Evolutionary conservation across 1,140 invertebrate genomes (phyloP), one percentile per base, ranked within the genome.

Genomic region (Drosophila tropicalis): DNA sequence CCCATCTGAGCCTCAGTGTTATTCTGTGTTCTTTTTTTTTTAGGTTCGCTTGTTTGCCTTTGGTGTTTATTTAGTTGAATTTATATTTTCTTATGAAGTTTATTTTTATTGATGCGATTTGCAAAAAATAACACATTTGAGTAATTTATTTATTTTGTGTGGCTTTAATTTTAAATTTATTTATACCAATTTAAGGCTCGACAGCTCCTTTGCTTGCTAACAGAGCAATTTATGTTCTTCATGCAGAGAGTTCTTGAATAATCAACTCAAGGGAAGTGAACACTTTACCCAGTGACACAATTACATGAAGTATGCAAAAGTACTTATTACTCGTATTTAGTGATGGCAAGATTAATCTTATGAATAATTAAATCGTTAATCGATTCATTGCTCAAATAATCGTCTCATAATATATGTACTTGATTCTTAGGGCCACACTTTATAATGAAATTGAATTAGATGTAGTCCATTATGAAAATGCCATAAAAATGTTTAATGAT

Each of bases 31-130:
- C 62, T 70, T 47, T 34, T 61, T 64, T 70, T 47, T 34, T 55
- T 65, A 41, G 47, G 17, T 34, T 22, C 22, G 2, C 19, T 76
- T 81, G 70, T 67, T 58, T 70, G 69, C 83, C 32, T 68, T 72
- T 72, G 34, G 41, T 62, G 47, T 67, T 73, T 69, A 64, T 68
- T 81, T 67, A 39, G 44, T 67, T 66, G 6, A 19, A 51, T 41
- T 32, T 32, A 15, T 22, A 47, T 63, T 55, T 71, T 63, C 25
- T 56, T 61, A 29, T 56, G 58, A 47, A 70, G 58, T 69, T 75
- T 70, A 62, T 57, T 62, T 82, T 73, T 76, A 76, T 87, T 87
- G 64, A 70, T 80, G 62, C 74, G 79, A 87, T 83, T 80, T 76
- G 72, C 57, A 64, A 65, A 62, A 19, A 15, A 29, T 67, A 34